A percentile compares a stretch with the other conserved stretches of the same genome.
phyloP scores from a whole-genome alignment of 2,888 invertebrate species.

The Cephus rjabovi region DNA sequence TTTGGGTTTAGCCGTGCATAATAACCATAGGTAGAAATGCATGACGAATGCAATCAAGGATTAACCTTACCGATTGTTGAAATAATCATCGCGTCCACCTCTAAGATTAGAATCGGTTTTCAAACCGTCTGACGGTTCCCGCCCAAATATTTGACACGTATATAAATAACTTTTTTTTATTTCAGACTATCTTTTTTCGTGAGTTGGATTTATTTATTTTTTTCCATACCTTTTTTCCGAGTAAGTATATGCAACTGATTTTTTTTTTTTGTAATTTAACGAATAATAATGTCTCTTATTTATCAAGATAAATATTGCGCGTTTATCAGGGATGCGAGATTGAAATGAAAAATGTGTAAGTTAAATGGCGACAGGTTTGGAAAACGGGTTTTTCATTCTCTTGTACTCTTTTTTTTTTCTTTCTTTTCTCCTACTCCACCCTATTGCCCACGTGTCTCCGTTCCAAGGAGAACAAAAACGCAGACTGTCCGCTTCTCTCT shows the following conservation, averaged over 20 bases:
- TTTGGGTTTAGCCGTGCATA: background rate
- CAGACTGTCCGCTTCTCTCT: slow-evolving; percentile 36
- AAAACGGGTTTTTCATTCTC: background rate
- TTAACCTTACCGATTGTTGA: background rate
- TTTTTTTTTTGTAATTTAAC: background rate
- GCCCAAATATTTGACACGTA: background rate
- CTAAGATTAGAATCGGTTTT: background rate
- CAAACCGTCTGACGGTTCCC: background rate
- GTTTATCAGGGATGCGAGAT: background rate
- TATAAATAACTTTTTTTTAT: background rate
- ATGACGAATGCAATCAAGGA: background rate
- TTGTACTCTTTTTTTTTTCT: background rate
- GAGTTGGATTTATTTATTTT: background rate
- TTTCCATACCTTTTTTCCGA: background rate
- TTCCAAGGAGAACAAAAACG: slow-evolving; percentile 18
- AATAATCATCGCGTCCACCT: background rate
- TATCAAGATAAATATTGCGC: background rate
- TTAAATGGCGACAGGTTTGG: background rate
- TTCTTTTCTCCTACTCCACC: background rate
- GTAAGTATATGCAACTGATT: background rate
- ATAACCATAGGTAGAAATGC: background rate
- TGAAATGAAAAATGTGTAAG: background rate
- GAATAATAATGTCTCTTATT: background rate
- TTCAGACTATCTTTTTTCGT: background rate
- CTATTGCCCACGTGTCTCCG: slow-evolving; percentile 22